Conservation (phyloP, 2,888 invertebrate species). For the Xestia xanthographa region DNA sequence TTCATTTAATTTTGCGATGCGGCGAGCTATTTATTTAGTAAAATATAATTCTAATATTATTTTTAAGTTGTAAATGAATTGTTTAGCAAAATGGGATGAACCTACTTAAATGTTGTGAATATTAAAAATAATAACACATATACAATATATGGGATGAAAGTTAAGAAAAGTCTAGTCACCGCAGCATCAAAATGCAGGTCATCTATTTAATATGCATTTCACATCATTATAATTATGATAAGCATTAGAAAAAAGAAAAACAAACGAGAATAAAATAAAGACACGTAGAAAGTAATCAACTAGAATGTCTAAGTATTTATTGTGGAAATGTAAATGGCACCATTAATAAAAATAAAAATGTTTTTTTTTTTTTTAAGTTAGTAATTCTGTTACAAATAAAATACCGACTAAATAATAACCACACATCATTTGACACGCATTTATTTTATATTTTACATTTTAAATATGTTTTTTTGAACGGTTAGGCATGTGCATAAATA, state of each 20-base stretch:
- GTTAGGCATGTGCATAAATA: neutral
- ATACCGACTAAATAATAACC: conserved; percentile 25
- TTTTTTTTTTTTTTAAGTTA: conserved; percentile 19
- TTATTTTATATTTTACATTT: conserved; percentile 59
- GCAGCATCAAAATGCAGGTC: conserved; percentile 80
- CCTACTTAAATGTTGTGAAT: conserved; percentile 70
- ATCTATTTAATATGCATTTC: conserved; percentile 72
- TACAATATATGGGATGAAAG: conserved; percentile 66
- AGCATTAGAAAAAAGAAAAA: conserved; percentile 62
- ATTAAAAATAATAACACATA: conserved; percentile 62
- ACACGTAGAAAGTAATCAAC: conserved; percentile 70
- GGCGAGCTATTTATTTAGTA: conserved; percentile 63
- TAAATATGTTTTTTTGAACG: conserved; percentile 21
- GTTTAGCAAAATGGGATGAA: conserved; percentile 68
- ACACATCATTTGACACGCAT: conserved; percentile 53
- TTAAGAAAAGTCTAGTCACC: conserved; percentile 84
- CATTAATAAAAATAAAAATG: conserved; percentile 5
- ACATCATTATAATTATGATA: conserved; percentile 59
- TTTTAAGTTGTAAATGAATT: conserved; percentile 73
- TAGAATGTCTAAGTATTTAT: conserved; percentile 61
- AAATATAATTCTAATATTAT: conserved; percentile 67
- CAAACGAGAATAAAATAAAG: conserved; percentile 68
- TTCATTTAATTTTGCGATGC: conserved; percentile 45
- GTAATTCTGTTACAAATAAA: conserved; percentile 28
- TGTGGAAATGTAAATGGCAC: conserved; percentile 43